These are phyloP conservation scores for Drosophila parthenogenetica DNA, from an alignment of 2,888 invertebrate species.

Conservation along the genomic window DNA sequence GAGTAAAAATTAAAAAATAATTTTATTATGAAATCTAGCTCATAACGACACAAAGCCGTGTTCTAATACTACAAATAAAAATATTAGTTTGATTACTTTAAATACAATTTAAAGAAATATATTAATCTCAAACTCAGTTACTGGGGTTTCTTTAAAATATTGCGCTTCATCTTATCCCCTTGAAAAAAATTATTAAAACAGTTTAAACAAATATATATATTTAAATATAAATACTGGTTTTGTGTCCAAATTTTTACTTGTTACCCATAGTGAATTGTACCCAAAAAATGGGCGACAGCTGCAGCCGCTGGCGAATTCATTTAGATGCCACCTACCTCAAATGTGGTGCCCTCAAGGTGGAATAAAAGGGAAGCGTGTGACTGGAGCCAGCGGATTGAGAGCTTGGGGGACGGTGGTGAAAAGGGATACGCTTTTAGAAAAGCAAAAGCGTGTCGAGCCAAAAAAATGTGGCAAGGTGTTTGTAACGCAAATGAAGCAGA, in stretches of 20 bases:
- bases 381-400: background rate
- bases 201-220: too few species aligned
- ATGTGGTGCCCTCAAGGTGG: conserved; percentile 14
- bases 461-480: conserved; percentile 71
- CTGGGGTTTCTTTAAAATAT: too few species aligned
- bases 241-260: conserved; percentile 31
- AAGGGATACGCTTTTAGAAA: conserved; percentile 49
- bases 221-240: too few species aligned
- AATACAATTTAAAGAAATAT: too few species aligned
- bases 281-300: conserved; percentile 58
- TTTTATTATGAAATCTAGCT: too few species aligned
- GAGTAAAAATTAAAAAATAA: too few species aligned
- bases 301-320: conserved; percentile 55
- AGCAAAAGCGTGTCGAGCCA: conserved; percentile 73
- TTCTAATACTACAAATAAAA: too few species aligned
- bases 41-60: too few species aligned
- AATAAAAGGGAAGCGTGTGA: background rate
- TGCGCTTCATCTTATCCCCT: too few species aligned
- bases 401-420: background rate
- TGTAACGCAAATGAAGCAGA: conserved; percentile 59
- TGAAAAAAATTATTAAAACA: too few species aligned
- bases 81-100: too few species aligned
- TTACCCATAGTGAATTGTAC: conserved; percentile 44
- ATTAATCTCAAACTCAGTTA: too few species aligned
- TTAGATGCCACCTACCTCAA: conserved; percentile 45